These are phyloP conservation scores for Lichenostomus cassidix DNA, from an alignment of 2,113 vertebrate genomes.

Conservation along the genomic window DNA sequence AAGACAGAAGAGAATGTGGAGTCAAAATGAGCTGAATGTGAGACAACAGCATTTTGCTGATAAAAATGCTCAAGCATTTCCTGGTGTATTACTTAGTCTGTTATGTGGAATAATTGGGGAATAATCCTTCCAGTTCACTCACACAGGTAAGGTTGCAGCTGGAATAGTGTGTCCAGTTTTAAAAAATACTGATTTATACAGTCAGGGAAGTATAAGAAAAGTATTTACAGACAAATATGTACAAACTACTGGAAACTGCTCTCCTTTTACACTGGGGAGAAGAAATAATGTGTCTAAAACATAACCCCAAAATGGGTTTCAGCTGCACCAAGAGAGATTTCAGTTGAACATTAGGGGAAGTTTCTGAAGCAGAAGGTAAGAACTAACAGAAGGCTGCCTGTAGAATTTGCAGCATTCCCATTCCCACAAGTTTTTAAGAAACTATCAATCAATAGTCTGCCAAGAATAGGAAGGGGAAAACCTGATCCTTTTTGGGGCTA, in stretches of 20 bases:
- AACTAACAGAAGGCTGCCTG: background rate
- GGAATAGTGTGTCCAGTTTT: fast-evolving
- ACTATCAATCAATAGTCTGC: background rate
- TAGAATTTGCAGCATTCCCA: background rate
- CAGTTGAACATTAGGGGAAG: background rate
- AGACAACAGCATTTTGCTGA: background rate
- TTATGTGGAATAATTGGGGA: background rate
- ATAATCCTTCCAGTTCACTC: background rate
- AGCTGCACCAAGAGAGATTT: background rate
- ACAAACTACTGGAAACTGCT: background rate
- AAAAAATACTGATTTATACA: background rate
- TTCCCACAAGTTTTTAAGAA: background rate
- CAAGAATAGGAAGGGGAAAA: background rate
- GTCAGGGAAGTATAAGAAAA: background rate
- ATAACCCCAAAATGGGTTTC: background rate
- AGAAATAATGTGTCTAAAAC: background rate
- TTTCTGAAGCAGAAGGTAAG: background rate
- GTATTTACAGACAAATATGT: background rate
- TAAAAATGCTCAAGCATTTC: background rate
- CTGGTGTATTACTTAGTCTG: background rate
- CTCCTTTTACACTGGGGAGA: background rate
- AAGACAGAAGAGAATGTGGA: background rate
- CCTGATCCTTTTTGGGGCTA: background rate
- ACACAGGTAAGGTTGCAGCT: background rate
- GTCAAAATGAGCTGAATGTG: conserved; percentile 1